These are phyloP conservation scores for Pteria penguin DNA, from an alignment of 2,888 invertebrate genomes.

Conservation along the genomic window DNA sequence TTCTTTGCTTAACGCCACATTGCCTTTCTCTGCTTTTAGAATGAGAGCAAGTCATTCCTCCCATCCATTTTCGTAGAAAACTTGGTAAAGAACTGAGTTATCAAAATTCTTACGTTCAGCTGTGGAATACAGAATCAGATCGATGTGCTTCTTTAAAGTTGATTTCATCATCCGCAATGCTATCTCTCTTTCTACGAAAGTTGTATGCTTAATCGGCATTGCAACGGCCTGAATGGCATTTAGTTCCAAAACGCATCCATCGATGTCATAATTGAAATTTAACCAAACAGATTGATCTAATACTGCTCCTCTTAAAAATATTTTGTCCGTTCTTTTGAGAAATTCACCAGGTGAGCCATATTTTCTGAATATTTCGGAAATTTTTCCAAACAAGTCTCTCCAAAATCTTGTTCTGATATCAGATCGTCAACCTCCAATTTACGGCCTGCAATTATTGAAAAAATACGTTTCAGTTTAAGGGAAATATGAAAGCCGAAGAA, in stretches of 20 bases:
- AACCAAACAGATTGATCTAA: too few species aligned
- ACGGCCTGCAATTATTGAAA: too few species aligned
- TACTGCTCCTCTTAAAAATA: too few species aligned
- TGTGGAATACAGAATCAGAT: conserved; percentile 28
- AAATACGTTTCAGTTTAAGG: too few species aligned
- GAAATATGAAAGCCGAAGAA: too few species aligned
- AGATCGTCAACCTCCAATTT: too few species aligned
- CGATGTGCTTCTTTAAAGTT: conserved; percentile 40
- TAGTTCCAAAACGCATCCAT: not conserved
- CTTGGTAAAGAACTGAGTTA: conserved; percentile 28
- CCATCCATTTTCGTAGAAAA: conserved; percentile 42
- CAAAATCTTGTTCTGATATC: too few species aligned
- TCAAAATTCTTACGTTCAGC: conserved; percentile 27
- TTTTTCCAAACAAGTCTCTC: too few species aligned
- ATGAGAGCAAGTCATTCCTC: conserved; percentile 34
- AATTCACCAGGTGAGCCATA: too few species aligned
- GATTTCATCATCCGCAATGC: conserved; percentile 12
- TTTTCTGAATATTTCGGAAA: too few species aligned
- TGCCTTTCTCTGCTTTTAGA: not conserved
- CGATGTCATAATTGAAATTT: not conserved
- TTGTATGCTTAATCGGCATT: not conserved
- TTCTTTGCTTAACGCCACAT: conserved; percentile 6
- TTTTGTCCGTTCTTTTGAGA: too few species aligned
- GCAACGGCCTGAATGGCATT: not conserved
- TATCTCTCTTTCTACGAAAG: not conserved